Evolutionary conservation across 2,888 invertebrate genomes (phyloP).

Genomic region (Lapara coniferarum): DNA sequence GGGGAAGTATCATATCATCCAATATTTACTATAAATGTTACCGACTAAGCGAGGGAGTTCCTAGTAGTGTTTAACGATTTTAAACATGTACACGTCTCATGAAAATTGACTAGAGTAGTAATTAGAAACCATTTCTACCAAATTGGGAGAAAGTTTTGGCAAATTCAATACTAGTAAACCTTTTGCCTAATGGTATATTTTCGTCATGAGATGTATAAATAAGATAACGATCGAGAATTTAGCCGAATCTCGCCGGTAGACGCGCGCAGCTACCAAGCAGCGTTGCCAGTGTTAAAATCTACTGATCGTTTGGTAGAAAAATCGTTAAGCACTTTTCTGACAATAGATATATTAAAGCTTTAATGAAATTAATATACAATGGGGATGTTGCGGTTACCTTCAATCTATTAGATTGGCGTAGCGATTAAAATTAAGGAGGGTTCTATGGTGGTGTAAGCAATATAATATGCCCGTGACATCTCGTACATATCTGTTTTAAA

Average conservation of each 20-base stretch:
- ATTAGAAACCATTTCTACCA: too few relatives aligned
- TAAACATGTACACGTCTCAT: slow-evolving; percentile 27
- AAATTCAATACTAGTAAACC: too few relatives aligned
- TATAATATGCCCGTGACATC: slow-evolving; percentile 6
- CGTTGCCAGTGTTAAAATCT: slow-evolving; percentile 65
- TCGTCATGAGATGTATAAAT: not conserved
- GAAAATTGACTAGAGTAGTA: not conserved
- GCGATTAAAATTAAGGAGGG: not conserved
- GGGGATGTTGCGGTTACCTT: slow-evolving; percentile 26
- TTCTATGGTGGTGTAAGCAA: not conserved
- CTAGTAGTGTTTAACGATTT: slow-evolving; percentile 50
- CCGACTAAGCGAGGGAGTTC: slow-evolving; percentile 47
- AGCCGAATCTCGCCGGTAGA: slow-evolving; percentile 62
- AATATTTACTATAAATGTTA: slow-evolving; percentile 35
- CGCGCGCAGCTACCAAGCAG: slow-evolving; percentile 58
- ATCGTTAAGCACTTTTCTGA: slow-evolving; percentile 42
- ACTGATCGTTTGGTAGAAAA: slow-evolving; percentile 45
- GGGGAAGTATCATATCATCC: slow-evolving; percentile 32
- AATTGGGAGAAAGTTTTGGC: too few relatives aligned
- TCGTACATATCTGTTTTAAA: slow-evolving; percentile 18
- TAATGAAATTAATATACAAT: slow-evolving; percentile 36
- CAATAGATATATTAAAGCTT: slow-evolving; percentile 54
- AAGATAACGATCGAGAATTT: slow-evolving; percentile 53
- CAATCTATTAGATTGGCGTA: not conserved
- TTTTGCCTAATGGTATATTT: not conserved